Evolutionary conservation across 2,888 invertebrate genomes (phyloP), one percentile per base, ranked within the genome.

Genomic region (Eilema sororculum): DNA sequence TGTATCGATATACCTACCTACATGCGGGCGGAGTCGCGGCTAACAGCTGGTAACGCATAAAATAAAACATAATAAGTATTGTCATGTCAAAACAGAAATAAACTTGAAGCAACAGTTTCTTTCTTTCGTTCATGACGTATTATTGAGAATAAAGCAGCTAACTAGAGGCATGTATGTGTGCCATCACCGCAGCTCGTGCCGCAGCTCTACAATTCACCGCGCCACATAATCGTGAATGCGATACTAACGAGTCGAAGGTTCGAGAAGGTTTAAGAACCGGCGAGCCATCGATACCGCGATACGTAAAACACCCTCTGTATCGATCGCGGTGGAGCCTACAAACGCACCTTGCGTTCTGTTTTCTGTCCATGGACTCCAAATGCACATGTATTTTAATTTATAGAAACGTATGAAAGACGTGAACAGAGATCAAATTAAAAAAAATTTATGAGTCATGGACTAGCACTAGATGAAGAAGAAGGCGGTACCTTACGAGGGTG

Each of bases 311-410:
- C 16, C 4, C 24, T 37, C 10, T 24, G 62, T 25, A 64, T 68
- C 41, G 63, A 68, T 64, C 68, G 68, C 57, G 56, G 1, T 22
- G 30, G 10, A 61, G 56, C 61, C 56, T 67, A 16, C 61, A 28
- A 59, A 66, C 59, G 66, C 59, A 46, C 57, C 24, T 58, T 24
- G 37, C 24, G 8, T 12, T 20, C 6, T 16, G 0, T 20, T 3
- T 5, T 20, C 3, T 16, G 3, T 24, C 16, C 13, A 3, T 4
- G 3, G 9, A 16, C 1, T 46, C 46, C 46, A 5, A 46, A 46
- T 20, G 46, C 6, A 20, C 8, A 46, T 41, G 0, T 4, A 16
- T 5, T 20, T 37, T 37, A 37, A 37, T 37, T 10, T 1, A 37
- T 37, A 12, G 33, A 37, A 37, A 37, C 33, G n/a, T n/a, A n/a